These are phyloP conservation scores for Stramonita haemastoma DNA, from an alignment of 2,888 invertebrate species.

Conservation along the genomic window DNA sequence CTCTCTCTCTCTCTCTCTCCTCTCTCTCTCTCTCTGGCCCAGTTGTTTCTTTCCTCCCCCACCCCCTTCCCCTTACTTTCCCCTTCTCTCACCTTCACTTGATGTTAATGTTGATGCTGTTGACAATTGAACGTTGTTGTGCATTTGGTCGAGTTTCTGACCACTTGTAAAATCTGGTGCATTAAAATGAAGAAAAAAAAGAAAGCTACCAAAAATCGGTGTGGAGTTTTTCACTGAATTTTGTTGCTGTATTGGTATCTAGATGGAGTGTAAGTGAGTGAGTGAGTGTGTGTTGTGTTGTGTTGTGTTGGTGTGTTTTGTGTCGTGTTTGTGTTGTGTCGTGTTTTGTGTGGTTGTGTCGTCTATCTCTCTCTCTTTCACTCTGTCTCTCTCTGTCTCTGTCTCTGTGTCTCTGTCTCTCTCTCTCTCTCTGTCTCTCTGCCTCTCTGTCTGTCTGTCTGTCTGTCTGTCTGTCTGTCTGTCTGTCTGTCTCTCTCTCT, in stretches of 20 bases:
- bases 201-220: background rate
- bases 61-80: background rate
- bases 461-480: too few species aligned
- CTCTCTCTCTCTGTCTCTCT: background rate
- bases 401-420: background rate
- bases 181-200: background rate
- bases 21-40: background rate
- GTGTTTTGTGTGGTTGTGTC: background rate
- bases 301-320: background rate
- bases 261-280: too few species aligned
- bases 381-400: background rate
- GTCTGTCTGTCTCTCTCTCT: too few species aligned
- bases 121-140: constrained; percentile 14
- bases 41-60: background rate
- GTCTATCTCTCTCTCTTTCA: background rate
- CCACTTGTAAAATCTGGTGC: constrained; percentile 19
- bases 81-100: background rate
- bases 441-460: too few species aligned
- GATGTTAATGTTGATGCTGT: background rate
- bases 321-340: background rate
- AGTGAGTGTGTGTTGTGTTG: background rate
- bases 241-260: too few species aligned
- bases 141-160: background rate
- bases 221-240: background rate
- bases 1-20: background rate